These are phyloP conservation scores for Danio aesculapii DNA, from an alignment of 2,797 vertebrate species.

Conservation along the genomic window DNA sequence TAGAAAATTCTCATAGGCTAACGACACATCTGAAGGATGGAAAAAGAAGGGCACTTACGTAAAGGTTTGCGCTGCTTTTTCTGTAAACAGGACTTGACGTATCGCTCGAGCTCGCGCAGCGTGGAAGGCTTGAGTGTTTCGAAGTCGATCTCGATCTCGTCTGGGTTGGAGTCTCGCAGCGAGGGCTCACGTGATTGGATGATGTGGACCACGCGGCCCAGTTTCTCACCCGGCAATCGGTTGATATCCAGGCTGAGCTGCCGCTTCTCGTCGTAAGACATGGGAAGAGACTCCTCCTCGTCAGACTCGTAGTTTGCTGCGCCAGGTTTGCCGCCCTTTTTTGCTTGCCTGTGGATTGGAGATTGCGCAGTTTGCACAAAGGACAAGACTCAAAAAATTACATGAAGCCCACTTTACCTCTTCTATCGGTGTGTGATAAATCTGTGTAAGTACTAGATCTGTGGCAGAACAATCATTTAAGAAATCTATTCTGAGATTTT, in stretches of 20 bases:
- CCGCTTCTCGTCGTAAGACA: constrained; percentile 96
- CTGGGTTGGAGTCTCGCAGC: constrained; percentile 95
- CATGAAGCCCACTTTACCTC: no score
- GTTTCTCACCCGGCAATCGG: constrained; percentile 93
- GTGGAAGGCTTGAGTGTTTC: constrained; percentile 97
- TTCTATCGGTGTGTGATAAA: no score
- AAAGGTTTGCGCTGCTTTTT: constrained; percentile 94
- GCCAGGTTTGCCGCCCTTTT: constrained; percentile 86
- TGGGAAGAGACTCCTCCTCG: constrained; percentile 92
- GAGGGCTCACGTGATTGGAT: constrained; percentile 96
- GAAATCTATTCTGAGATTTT: no score
- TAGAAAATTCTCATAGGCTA: constrained; percentile 35
- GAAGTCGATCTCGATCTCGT: constrained; percentile 98
- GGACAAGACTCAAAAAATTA: neutral
- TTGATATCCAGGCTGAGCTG: constrained; percentile 98
- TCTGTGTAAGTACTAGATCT: no score
- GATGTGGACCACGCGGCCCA: constrained; percentile 96
- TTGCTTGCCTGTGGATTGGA: constrained; percentile 83
- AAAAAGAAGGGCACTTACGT: constrained; percentile 81
- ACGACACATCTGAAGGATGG: neutral
- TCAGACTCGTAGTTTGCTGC: constrained; percentile 88
- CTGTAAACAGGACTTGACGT: constrained; percentile 98
- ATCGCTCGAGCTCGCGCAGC: constrained; percentile 93
- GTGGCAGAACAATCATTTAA: no score
- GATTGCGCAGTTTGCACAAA: constrained; percentile 2